phyloP scores from a whole-genome alignment of 2,113 vertebrate genomes.

The Psammodynastes pulverulentus region DNA sequence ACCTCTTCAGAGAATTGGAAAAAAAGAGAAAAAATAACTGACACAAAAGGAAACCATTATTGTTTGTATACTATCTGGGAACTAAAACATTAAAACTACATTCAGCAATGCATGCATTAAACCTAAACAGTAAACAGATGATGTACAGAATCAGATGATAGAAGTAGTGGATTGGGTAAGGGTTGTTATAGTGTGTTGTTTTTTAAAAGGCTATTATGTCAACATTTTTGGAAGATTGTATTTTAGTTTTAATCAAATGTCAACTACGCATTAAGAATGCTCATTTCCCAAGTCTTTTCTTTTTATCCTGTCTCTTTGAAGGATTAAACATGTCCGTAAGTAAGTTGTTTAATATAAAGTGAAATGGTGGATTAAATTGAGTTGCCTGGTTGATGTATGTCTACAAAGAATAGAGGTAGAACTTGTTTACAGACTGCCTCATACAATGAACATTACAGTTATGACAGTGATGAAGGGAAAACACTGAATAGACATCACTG shows the following conservation, averaged over 20 bases:
- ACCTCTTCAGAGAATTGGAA: conserved; percentile 5
- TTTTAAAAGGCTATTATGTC: background rate
- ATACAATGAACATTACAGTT: background rate
- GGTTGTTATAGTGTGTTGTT: background rate
- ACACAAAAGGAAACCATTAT: conserved; percentile 16
- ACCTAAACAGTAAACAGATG: conserved; percentile 5
- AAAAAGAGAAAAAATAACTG: background rate
- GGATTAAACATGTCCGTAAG: background rate
- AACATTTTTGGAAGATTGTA: background rate
- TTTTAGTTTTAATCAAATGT: background rate
- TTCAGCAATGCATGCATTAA: conserved; percentile 10
- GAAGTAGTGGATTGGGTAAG: background rate
- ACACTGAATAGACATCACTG: too few relatives aligned
- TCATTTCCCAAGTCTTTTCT: background rate
- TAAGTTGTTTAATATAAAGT: background rate
- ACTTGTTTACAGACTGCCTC: background rate
- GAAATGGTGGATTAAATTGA: background rate
- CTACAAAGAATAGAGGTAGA: background rate
- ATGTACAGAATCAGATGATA: background rate
- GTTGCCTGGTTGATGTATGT: background rate
- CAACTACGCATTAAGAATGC: background rate
- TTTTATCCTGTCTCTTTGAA: background rate
- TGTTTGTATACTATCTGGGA: conserved; percentile 2
- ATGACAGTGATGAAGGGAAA: background rate
- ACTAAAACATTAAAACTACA: conserved; percentile 11